Evolutionary conservation across 2,797 vertebrate genomes (phyloP).

Genomic region (Anomalospiza imberbis): DNA sequence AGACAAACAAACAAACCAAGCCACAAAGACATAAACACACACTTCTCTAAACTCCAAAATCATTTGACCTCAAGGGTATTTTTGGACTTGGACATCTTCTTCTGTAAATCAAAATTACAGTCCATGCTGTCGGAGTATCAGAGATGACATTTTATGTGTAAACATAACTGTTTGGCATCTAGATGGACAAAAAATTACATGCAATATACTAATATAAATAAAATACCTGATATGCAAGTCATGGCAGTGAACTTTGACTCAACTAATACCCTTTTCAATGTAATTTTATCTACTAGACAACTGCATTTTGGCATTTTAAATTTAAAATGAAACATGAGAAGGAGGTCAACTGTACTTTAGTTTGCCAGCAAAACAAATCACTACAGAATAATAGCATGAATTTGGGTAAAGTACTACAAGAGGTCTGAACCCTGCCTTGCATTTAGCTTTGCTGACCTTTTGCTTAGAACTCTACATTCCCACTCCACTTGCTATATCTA

Average conservation of each 20-base stretch:
- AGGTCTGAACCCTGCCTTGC: neutral
- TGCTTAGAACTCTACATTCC: neutral
- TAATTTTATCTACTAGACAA: neutral
- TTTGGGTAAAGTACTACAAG: neutral
- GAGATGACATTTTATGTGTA: neutral
- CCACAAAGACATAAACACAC: fast-evolving
- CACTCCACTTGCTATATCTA: neutral
- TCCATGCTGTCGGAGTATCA: neutral
- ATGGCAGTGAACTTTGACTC: neutral
- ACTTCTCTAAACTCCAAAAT: neutral
- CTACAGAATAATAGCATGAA: neutral
- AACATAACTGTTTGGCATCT: neutral
- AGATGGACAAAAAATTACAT: neutral
- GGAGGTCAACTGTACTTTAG: neutral
- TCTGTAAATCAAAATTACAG: neutral
- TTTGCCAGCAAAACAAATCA: neutral
- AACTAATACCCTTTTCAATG: neutral
- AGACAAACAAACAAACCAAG: neutral
- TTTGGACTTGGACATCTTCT: neutral
- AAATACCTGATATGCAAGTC: neutral
- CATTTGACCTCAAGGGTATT: neutral
- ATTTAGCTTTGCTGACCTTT: constrained; percentile 33
- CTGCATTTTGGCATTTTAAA: neutral
- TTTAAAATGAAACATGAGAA: neutral
- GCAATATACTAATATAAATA: neutral